These are phyloP conservation scores for Brachirus orientalis DNA, from an alignment of 2,113 vertebrate species.

Conservation along the genomic window DNA sequence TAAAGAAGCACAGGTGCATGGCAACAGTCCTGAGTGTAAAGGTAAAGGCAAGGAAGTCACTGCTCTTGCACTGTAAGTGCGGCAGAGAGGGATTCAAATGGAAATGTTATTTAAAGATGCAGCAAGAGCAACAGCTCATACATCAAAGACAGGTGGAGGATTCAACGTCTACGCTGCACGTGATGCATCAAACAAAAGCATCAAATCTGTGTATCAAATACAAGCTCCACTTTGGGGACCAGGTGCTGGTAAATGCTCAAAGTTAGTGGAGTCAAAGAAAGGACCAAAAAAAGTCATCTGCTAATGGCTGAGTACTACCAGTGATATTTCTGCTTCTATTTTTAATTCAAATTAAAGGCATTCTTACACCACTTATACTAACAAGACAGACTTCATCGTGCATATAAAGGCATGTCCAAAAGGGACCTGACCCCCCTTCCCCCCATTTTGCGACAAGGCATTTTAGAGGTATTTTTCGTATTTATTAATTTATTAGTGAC, in stretches of 20 bases:
- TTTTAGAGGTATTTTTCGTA: no score
- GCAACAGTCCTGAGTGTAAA: constrained; percentile 16
- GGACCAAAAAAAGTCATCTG: constrained; percentile 39
- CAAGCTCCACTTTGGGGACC: neutral
- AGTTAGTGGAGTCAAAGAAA: constrained; percentile 13
- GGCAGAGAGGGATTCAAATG: neutral
- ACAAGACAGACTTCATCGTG: no score
- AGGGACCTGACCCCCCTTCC: no score
- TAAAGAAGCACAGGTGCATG: constrained; percentile 18
- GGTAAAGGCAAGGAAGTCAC: constrained; percentile 9
- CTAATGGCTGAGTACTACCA: constrained; percentile 43
- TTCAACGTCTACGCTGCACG: neutral
- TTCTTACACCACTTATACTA: neutral
- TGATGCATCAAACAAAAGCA: constrained; percentile 41
- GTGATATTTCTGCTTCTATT: constrained; percentile 25
- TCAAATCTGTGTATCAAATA: constrained; percentile 26
- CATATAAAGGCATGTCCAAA: no score
- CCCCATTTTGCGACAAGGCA: no score
- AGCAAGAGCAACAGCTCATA: constrained; percentile 7
- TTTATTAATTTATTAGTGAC: no score
- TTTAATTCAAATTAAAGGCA: constrained; percentile 21
- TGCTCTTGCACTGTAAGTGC: neutral
- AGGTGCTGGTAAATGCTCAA: constrained; percentile 23
- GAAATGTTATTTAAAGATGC: neutral
- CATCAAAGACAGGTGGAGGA: constrained; percentile 30